Evolutionary conservation across 2,888 invertebrate genomes (phyloP), one percentile per base, ranked within the genome.

Genomic region (Pollenia labialis): DNA sequence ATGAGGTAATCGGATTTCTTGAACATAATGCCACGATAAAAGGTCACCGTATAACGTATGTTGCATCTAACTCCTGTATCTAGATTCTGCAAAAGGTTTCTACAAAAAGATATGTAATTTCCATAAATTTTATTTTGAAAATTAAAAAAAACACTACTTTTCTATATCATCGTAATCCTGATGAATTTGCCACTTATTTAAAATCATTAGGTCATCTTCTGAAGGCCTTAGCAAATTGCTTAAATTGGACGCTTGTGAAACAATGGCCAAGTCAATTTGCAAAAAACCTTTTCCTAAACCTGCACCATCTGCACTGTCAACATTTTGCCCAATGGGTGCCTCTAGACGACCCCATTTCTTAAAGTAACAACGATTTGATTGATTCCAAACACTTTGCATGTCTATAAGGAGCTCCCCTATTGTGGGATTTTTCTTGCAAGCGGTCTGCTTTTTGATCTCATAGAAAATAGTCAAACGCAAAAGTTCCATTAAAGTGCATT

Each of bases 261-360:
- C 94, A 32, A 98, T 96, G 1, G 95, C 95, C 85, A 98, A 94
- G 91, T 97, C 97, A 85, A 97, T 95, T 93, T 97, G 97, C 23
- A 98, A 93, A 91, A 96, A 97, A 1, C 98, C 98, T 88, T 95
- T 69, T 7, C 23, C 60, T 40, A 66, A 95, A 0, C 95, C 16
- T 9, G 52, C 72, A 46, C 0, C 60, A 8, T n/a, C n/a, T n/a
- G 32, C 60, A 7, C n/a, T 66, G 9, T n/a, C 42, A 0, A 71
- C 64, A 6, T 12, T 46, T 10, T 79, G 74, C 2, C 83, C 87
- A 48, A 95, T 95, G 0, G 96, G 96, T 81, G 96, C 94, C 44
- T 95, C 95, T 58, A 98, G 93, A 90, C 96, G 95, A 0, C 96
- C 97, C 98, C 98, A 98, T 93, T 97, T 97, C 91, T 97, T 97